Evolutionary conservation across 2,113 vertebrate genomes (phyloP).

Genomic region (Pelecanus crispus): DNA sequence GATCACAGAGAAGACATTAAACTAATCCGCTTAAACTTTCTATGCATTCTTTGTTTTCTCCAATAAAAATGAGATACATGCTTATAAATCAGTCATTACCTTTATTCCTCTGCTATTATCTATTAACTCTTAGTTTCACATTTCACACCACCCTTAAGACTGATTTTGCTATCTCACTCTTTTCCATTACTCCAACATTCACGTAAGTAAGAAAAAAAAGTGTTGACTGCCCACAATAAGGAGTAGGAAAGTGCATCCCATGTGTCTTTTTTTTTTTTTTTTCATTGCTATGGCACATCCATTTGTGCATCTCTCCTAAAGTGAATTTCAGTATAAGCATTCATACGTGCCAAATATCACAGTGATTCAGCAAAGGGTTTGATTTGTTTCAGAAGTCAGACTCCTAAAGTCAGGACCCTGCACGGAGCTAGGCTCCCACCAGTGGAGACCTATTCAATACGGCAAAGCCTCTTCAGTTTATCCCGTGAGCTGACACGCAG

Average conservation of each 20-base stretch:
- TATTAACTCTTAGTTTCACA: background rate
- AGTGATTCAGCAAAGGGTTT: background rate
- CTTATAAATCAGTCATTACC: background rate
- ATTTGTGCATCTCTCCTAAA: background rate
- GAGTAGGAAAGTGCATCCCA: background rate
- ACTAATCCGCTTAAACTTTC: background rate
- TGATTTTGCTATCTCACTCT: background rate
- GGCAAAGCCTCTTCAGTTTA: background rate
- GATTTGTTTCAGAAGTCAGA: background rate
- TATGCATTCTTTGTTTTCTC: background rate
- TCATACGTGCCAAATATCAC: background rate
- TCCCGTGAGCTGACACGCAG: fast-evolving
- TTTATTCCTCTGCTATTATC: background rate
- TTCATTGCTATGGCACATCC: background rate
- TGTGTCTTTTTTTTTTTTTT: background rate
- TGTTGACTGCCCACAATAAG: background rate
- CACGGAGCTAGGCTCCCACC: background rate
- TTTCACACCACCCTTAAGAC: background rate
- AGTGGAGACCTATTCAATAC: fast-evolving
- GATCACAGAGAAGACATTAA: background rate
- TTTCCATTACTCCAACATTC: background rate
- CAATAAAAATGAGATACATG: background rate
- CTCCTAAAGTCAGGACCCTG: background rate
- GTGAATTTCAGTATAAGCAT: background rate
- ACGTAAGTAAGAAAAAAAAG: background rate